A percentile compares a stretch with the other conserved stretches of the same genome.
phyloP scores from a whole-genome alignment of 2,888 invertebrate species.

The Polia nebulosa region DNA sequence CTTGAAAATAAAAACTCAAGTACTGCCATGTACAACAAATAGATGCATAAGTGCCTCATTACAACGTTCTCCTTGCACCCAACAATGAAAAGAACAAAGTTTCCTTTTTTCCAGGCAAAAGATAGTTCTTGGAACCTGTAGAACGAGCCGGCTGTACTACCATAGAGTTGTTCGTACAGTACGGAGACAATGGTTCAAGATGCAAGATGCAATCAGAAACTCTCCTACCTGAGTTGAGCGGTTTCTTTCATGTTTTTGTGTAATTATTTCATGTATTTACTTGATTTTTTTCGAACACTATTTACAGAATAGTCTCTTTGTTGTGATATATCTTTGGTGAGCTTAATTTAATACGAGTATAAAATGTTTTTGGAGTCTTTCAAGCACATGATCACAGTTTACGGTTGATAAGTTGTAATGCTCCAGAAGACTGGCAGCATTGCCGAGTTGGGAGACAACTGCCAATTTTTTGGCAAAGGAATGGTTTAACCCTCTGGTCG shows the following conservation, averaged over 20 bases:
- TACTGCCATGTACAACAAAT: constrained; percentile 7
- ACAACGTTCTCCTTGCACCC: neutral
- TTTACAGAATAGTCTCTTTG: constrained; percentile 15
- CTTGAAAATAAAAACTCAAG: constrained; percentile 15
- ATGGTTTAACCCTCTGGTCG: neutral
- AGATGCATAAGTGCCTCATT: constrained; percentile 23
- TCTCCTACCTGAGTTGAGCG: constrained; percentile 22
- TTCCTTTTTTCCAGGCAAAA: constrained; percentile 17
- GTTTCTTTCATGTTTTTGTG: constrained; percentile 15
- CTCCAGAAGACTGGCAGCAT: neutral
- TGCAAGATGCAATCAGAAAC: constrained; percentile 50
- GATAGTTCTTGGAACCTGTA: constrained; percentile 37
- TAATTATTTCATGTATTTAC: constrained; percentile 6
- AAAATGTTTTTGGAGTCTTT: neutral
- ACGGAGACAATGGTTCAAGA: constrained; percentile 34
- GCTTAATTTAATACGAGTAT: constrained; percentile 5
- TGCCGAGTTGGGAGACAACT: neutral
- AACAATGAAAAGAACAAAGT: constrained; percentile 21
- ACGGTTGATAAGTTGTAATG: neutral
- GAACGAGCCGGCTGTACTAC: constrained; percentile 36
- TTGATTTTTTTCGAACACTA: constrained; percentile 12
- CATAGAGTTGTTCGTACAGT: constrained; percentile 36
- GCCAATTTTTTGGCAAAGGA: neutral
- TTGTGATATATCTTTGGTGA: constrained; percentile 12
- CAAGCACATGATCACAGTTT: constrained; percentile 9